A percentile compares a stretch with the other conserved stretches of the same genome.
Conservation (phyloP, 2,797 vertebrate genomes). For the Distichodus sexfasciatus region DNA sequence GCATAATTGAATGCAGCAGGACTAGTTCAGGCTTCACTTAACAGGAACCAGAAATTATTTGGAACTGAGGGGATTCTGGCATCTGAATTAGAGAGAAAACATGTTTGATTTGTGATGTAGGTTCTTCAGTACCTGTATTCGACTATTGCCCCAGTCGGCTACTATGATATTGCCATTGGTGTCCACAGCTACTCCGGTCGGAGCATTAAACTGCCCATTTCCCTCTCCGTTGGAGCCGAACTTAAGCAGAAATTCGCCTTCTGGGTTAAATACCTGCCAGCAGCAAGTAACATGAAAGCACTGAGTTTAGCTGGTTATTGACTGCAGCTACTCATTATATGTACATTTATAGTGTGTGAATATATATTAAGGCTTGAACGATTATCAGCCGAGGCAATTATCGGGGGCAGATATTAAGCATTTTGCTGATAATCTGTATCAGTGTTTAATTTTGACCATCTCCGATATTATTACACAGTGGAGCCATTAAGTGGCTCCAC, state of each 20-base stretch:
- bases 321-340: background rate
- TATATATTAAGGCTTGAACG: too few species aligned
- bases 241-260: slow-evolving; percentile 95
- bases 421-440: too few species aligned
- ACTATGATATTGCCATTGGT: slow-evolving; percentile 96
- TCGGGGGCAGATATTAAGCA: too few species aligned
- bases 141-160: slow-evolving; percentile 98
- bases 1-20: too few species aligned
- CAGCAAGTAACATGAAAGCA: background rate
- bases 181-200: slow-evolving; percentile 97
- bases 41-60: too few species aligned
- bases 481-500: too few species aligned
- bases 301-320: background rate
- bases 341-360: too few species aligned
- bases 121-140: slow-evolving; percentile 84
- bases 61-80: too few species aligned
- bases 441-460: too few species aligned
- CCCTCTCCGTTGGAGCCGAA: slow-evolving; percentile 98
- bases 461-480: too few species aligned
- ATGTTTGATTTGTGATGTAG: background rate
- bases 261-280: slow-evolving; percentile 93
- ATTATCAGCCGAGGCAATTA: too few species aligned
- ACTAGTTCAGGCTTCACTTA: too few species aligned
- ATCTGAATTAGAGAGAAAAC: background rate
- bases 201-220: slow-evolving; percentile 97